Evolutionary conservation across 1,140 invertebrate genomes (phyloP), one percentile per base, ranked within the genome.

Genomic region (Papilio machaon): DNA sequence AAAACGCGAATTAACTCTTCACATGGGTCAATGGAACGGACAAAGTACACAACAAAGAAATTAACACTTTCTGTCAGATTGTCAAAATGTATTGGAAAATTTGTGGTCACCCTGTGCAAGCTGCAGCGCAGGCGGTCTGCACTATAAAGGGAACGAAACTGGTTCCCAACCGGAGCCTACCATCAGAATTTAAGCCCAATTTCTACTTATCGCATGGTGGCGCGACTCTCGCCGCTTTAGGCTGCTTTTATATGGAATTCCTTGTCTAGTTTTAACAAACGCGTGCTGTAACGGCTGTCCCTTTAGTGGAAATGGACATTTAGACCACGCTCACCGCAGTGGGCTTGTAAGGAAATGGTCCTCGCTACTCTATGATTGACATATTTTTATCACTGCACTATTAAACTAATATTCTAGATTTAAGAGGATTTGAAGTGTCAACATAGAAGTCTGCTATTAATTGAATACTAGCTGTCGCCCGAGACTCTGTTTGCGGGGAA

Each of bases 71-170:
- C 49, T 52, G 0, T 52, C 49, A 52, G 49, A 52, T 52, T 15
- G 15, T 52, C 15, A 6, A 70, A 60, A 38, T 60, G 52, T 19
- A 79, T 60, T 47, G 38, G 23, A 52, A 74, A 49, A 49, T 7
- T 38, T 47, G 47, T 91, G 87, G 89, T 78, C 75, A 81, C 81
- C 75, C 73, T 89, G 90, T 74, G 87, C 92, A 94, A 91, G 92
- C 91, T 93, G 92, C 91, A 91, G 92, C 86, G 87, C 90, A 87
- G 91, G 91, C 92, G 92, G 92, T 91, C 90, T 85, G 88, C 83
- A 87, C 87, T 89, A 92, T 93, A 94, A 92, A 91, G 89, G 84
- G 90, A 91, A 90, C 85, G 84, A 90, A 94, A 94, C 92, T 91
- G 91, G 91, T 94, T 93, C 87, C 82, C 80, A 84, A 85, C 86